Conservation (phyloP, 1,140 invertebrate genomes). For the Sycophila sp. region DNA sequence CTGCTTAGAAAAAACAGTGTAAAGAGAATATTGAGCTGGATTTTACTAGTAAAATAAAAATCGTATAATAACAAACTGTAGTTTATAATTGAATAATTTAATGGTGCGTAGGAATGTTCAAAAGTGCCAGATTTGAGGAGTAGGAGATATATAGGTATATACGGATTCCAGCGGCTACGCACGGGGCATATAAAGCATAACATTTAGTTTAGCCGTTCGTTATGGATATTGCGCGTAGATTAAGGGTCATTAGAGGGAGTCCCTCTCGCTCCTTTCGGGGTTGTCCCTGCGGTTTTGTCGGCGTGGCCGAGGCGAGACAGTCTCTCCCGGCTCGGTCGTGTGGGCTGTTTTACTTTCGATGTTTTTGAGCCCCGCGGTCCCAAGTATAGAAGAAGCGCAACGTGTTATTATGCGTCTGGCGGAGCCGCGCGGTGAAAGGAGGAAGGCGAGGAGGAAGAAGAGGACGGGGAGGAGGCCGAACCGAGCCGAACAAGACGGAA, state of each 20-base stretch:
- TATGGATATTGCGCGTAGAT: slow-evolving; percentile 46
- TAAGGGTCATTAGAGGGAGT: slow-evolving; percentile 46
- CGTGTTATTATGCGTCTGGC: slow-evolving; percentile 49
- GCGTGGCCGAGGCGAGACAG: no score
- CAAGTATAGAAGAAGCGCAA: slow-evolving; percentile 22
- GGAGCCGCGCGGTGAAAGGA: no score
- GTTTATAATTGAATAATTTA: no score
- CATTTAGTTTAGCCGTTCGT: slow-evolving; percentile 46
- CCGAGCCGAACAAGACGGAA: not conserved
- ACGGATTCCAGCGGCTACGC: not conserved
- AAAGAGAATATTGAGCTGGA: no score
- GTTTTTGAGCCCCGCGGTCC: slow-evolving; percentile 42
- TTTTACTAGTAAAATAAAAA: no score
- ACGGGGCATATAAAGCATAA: no score
- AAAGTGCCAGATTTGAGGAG: no score
- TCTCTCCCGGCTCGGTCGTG: slow-evolving; percentile 40
- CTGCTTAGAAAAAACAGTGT: no score
- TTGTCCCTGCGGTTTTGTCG: slow-evolving; percentile 48
- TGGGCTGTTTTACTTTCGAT: slow-evolving; percentile 41
- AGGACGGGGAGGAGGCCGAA: not conserved
- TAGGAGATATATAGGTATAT: no score
- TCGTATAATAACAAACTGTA: no score
- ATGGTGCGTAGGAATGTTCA: no score
- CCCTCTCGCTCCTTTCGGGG: no score
- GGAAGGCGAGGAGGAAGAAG: not conserved